Evolutionary conservation across 2,888 invertebrate species (phyloP).

Genomic region (Aphidius colemani): DNA sequence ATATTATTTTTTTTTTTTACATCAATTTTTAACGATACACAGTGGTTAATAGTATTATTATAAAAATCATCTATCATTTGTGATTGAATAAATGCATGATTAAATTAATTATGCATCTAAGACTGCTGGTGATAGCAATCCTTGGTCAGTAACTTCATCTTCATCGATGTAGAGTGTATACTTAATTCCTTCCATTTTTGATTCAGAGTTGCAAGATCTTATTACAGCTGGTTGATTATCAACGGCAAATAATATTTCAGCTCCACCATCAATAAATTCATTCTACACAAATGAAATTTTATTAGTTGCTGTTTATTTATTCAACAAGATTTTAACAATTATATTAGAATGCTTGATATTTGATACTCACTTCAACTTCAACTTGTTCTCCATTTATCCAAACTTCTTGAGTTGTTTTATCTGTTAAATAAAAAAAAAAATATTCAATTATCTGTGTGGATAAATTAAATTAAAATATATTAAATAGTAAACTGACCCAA

Average conservation of each 20-base stretch:
- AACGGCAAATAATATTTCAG: slow-evolving; percentile 78
- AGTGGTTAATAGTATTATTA: no score
- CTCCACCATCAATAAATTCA: slow-evolving; percentile 83
- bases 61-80: no score
- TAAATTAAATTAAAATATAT: no score
- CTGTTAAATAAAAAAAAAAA: slow-evolving; percentile 59
- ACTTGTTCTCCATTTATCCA: slow-evolving; percentile 76
- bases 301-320: neutral
- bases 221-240: slow-evolving; percentile 63
- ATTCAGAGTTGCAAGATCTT: slow-evolving; percentile 49
- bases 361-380: slow-evolving; percentile 65
- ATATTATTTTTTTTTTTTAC: slow-evolving; percentile 10
- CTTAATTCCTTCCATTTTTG: slow-evolving; percentile 49
- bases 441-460: no score
- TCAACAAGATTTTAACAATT: neutral
- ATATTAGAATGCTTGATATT: neutral
- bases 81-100: neutral
- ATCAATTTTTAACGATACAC: neutral
- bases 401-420: slow-evolving; percentile 75
- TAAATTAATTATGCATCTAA: neutral
- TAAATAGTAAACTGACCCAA: slow-evolving; percentile 58
- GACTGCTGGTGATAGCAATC: slow-evolving; percentile 28
- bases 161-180: slow-evolving; percentile 50
- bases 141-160: slow-evolving; percentile 45
- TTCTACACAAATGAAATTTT: slow-evolving; percentile 62